Evolutionary conservation across 2,113 vertebrate genomes (phyloP).

Genomic region (Leiothrix lutea): DNA sequence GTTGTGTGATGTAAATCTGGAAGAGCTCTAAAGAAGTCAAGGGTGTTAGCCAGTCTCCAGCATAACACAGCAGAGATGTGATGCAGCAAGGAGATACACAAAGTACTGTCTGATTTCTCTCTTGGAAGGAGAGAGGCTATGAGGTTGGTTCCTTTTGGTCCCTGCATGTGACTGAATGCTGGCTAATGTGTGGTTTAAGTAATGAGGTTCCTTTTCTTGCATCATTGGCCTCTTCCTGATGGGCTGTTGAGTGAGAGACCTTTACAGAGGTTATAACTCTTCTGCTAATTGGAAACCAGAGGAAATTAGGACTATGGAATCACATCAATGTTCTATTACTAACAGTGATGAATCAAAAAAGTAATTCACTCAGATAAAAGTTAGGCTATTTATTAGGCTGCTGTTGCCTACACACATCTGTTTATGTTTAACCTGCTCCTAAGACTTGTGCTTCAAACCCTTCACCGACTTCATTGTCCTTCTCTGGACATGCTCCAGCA

Average conservation of each 20-base stretch:
- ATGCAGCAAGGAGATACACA: background rate
- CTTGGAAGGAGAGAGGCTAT: background rate
- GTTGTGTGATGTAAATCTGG: background rate
- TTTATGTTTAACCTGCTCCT: background rate
- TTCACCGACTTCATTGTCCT: background rate
- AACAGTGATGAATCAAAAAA: background rate
- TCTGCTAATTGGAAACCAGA: conserved; percentile 26
- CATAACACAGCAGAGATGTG: background rate
- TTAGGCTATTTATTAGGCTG: conserved; percentile 32
- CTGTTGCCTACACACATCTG: background rate
- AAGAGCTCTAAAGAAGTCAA: background rate
- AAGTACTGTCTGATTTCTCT: background rate
- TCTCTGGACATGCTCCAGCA: background rate
- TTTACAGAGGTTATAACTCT: background rate
- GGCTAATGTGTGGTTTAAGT: background rate
- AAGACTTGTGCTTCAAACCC: background rate
- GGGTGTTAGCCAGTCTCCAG: background rate
- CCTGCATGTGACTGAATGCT: background rate
- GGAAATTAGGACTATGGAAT: background rate
- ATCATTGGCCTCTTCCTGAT: background rate
- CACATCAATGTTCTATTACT: background rate
- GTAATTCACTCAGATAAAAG: background rate
- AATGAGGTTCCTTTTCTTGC: background rate
- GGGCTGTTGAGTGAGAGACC: background rate
- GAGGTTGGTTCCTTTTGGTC: background rate